Evolutionary conservation across 1,140 invertebrate genomes (phyloP).

Genomic region (Mylabris phalerata): DNA sequence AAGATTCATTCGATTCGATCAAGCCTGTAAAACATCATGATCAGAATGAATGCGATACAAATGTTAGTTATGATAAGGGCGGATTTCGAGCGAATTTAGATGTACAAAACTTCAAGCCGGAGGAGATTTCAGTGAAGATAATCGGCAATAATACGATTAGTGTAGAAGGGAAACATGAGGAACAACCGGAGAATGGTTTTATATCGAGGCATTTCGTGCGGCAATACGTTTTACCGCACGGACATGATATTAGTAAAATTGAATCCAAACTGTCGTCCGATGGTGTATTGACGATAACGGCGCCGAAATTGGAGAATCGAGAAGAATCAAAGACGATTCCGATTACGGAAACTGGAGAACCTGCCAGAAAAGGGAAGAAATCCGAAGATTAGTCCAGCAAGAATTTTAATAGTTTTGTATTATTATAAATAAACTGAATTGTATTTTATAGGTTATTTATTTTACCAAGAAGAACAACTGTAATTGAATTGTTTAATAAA

Average conservation of each 20-base stretch:
- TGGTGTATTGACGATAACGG: constrained; percentile 61
- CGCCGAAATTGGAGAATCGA: constrained; percentile 41
- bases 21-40: too few relatives aligned
- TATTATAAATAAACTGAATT: too few relatives aligned
- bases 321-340: constrained; percentile 12
- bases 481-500: too few relatives aligned
- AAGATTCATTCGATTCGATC: too few relatives aligned
- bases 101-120: constrained; percentile 75
- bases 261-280: constrained; percentile 63
- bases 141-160: constrained; percentile 61
- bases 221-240: constrained; percentile 60
- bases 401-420: not conserved
- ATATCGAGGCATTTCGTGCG: constrained; percentile 65
- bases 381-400: not conserved
- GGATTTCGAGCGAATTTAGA: constrained; percentile 65
- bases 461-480: too few relatives aligned
- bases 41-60: too few relatives aligned
- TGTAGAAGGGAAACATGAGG: constrained; percentile 67
- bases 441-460: too few relatives aligned
- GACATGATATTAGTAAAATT: constrained; percentile 55
- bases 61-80: constrained; percentile 43
- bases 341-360: constrained; percentile 18
- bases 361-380: not conserved
- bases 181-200: constrained; percentile 64
- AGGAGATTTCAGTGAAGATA: constrained; percentile 73